Evolutionary conservation across 2,113 vertebrate genomes (phyloP), one percentile per base, ranked within the genome.

Genomic region (Illadopsis cleaveri): DNA sequence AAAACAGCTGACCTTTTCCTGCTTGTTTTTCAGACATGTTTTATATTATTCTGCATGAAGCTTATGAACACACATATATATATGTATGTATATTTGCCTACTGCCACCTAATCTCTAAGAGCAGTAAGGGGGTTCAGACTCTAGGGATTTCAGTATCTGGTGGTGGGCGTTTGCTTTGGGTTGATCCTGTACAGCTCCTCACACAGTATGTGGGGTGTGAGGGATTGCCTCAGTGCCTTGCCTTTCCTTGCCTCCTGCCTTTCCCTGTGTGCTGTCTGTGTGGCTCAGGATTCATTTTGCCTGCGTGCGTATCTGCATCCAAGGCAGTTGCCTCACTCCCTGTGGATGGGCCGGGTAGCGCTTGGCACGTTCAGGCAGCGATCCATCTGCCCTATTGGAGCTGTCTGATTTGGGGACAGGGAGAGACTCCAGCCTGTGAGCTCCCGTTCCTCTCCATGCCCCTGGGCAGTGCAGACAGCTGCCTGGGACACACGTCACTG

Each of bases 261-360:
- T 83, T 35, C 28, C 11, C 31, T 71, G 8, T 14, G 8, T 11
- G 18, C 24, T 50, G 13, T 62, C 38, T 13, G 15, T 47, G 47
- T 30, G 21, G 20, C 53, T 79, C 86, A 50, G 42, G 42, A n/a
- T 78, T 48, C 4, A 2, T 61, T 38, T 75, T 89, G 56, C 24
- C 4, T 71, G 27, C 0, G 1, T 33, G 47, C 58, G 11, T 27
- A 6, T 73, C 50, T 82, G 50, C 44, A 37, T 61, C 62, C 1
- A 0, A 72, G 45, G 28, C 57, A 11, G n/a, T 61, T 61, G 40
- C 7, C 62, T 86, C 6, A 0, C 33, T 66, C 23, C 60, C 21
- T 81, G 47, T 33, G 3, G 16, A 38, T 0, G 0, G 35, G 17
- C 40, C 0, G 0, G 37, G 27, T 23, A 38, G 71, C 25, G 23